A percentile compares a stretch with the other conserved stretches of the same genome.
phyloP scores from a whole-genome alignment of 2,797 vertebrate species.

The Adelosebastes latens region DNA sequence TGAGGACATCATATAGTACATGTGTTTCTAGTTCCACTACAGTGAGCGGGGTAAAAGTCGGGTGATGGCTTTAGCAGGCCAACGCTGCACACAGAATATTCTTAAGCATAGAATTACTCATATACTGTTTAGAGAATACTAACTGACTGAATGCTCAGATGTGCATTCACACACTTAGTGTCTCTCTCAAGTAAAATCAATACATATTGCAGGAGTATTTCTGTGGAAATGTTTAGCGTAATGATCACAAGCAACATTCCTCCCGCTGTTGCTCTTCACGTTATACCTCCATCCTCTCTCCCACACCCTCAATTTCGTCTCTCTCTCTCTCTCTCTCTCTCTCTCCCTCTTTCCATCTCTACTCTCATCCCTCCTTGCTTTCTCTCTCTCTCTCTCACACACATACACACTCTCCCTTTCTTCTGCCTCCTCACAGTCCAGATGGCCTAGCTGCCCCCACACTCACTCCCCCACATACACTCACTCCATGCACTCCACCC shows the following conservation, averaged over 20 bases:
- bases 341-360: constrained; percentile 16
- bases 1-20: not conserved
- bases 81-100: not conserved
- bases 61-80: not conserved
- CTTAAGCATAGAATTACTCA: not conserved
- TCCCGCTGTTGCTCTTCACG: constrained; percentile 39
- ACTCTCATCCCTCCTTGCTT: constrained; percentile 40
- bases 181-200: constrained; percentile 42
- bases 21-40: not conserved
- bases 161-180: constrained; percentile 9
- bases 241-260: constrained; percentile 50
- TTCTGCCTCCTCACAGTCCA: constrained; percentile 80
- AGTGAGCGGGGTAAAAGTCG: not conserved
- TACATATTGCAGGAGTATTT: constrained; percentile 20
- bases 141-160: constrained; percentile 16
- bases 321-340: constrained; percentile 34
- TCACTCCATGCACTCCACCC: constrained; percentile 66
- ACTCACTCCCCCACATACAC: constrained; percentile 76
- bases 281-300: constrained; percentile 43
- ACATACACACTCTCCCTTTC: constrained; percentile 60
- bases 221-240: constrained; percentile 24
- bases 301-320: constrained; percentile 40
- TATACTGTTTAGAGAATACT: not conserved
- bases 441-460: constrained; percentile 82
- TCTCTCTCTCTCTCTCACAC: constrained; percentile 10